A percentile compares a stretch with the other conserved stretches of the same genome.
phyloP scores from a whole-genome alignment of 2,888 invertebrate species.

The Meghimatium bilineatum region DNA sequence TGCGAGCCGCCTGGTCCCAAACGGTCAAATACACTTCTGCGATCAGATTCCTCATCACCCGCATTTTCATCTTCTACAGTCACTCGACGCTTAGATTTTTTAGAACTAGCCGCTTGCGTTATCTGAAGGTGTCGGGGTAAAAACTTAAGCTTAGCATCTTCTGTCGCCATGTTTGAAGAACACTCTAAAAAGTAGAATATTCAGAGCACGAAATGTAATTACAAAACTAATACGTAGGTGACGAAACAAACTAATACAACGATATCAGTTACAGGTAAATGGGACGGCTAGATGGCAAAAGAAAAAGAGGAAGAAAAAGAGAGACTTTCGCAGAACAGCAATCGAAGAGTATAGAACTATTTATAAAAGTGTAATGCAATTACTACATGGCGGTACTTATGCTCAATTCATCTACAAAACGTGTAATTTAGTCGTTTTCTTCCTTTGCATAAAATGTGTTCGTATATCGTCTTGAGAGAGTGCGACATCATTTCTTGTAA shows the following conservation, averaged over 20 bases:
- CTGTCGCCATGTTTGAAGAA: conserved; percentile 36
- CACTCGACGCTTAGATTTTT: conserved; percentile 69
- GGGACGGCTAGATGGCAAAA: background rate
- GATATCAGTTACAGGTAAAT: background rate
- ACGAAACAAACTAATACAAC: background rate
- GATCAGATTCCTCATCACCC: conserved; percentile 62
- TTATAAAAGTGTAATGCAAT: no score
- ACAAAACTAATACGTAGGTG: background rate
- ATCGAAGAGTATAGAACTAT: no score
- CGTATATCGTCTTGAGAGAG: no score
- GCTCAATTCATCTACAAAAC: no score
- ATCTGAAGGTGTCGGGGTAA: conserved; percentile 46
- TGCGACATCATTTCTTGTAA: no score
- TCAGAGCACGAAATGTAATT: background rate
- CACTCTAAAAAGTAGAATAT: background rate
- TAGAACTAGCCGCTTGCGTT: conserved; percentile 31
- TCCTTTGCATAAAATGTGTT: no score
- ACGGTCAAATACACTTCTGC: conserved; percentile 71
- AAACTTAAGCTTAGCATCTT: conserved; percentile 46
- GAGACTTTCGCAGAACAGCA: background rate
- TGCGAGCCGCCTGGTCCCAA: conserved; percentile 67
- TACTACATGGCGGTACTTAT: no score
- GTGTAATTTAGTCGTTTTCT: no score
- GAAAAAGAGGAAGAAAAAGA: background rate
- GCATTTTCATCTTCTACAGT: conserved; percentile 66